These are phyloP conservation scores for Blera fallax DNA, from an alignment of 2,888 invertebrate species.

Conservation along the genomic window DNA sequence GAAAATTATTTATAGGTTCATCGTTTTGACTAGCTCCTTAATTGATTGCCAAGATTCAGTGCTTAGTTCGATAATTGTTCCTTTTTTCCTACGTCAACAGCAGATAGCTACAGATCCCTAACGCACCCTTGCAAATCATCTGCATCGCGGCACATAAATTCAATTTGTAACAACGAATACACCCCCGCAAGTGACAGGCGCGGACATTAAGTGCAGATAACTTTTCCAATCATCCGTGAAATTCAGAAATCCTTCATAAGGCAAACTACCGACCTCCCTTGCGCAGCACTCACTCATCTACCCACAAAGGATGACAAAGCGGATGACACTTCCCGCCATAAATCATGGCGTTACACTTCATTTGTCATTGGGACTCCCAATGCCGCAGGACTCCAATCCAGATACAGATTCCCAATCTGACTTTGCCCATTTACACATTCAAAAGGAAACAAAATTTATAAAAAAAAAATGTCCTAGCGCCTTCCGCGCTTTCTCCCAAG, in stretches of 20 bases:
- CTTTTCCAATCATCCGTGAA: slow-evolving; percentile 64
- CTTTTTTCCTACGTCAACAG: no score
- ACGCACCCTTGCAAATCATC: neutral
- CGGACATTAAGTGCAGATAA: slow-evolving; percentile 58
- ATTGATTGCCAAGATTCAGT: no score
- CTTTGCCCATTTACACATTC: slow-evolving; percentile 42
- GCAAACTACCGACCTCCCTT: neutral
- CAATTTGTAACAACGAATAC: slow-evolving; percentile 42
- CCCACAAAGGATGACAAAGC: slow-evolving; percentile 19
- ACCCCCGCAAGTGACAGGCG: slow-evolving; percentile 15
- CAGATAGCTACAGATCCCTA: neutral
- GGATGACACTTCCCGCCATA: slow-evolving; percentile 52
- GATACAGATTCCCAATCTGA: slow-evolving; percentile 20
- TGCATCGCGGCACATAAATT: neutral
- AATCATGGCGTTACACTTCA: slow-evolving; percentile 66
- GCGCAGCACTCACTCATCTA: neutral
- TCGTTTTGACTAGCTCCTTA: no score
- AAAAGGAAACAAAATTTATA: neutral
- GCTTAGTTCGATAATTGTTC: no score
- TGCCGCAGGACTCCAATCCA: slow-evolving; percentile 2
- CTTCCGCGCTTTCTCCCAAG: slow-evolving; percentile 12
- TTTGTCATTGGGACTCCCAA: slow-evolving; percentile 55
- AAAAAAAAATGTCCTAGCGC: slow-evolving; percentile 8
- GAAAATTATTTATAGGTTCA: no score
- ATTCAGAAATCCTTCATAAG: slow-evolving; percentile 32